Base-by-base conservation (phyloP, 2,888 invertebrate species). In the Aleiodes leptofemur region DNA sequence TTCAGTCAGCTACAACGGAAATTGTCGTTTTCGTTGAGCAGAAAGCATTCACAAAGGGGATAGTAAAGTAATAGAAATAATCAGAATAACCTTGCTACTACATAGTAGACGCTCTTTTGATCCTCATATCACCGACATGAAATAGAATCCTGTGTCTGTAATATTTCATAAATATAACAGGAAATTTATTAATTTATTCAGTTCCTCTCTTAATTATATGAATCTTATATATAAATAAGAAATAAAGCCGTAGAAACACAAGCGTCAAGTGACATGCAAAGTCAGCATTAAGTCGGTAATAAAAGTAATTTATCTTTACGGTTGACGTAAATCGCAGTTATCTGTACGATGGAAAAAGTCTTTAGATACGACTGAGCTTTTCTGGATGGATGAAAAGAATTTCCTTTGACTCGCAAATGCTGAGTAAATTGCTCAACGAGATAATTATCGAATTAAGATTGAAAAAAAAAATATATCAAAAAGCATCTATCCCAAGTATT, bases 11-110 rank as follows among this genome's bases (percentile, higher is more conserved):
- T 64, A 43, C 64, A 64, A 64, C 64, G 64, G 64, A 64, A 64
- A 64, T 64, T 64, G 64, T 64, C 64, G 43, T 64, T 64, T 34
- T 64, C 64, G 61, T 61, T 61, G 61, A 61, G 61, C 61, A 61
- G 43, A 23, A 43, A n/a, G 61, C 43, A 61, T 38, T 61, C 64
- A 64, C 64, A 64, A 64, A 64, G 48, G 38, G 64, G 48, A 64
- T 64, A 16, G 64, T 64, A 16, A 11, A 64, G 23, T 64, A 48
- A 64, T 43, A 48, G 34, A 64, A 64, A 43, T 13, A 43, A 64
- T 64, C 64, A 64, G 48, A 64, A 48, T 16, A 38, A 48, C 64
- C 23, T 8, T 48, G 43, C 48, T 4, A 16, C 43, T 43, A 16
- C 43, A 64, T 64, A 64, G 34, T 64, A 16, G 6, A 64, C 9